These are phyloP conservation scores for Erpobdella octoculata DNA, from an alignment of 2,888 invertebrate genomes.

Conservation along the genomic window DNA sequence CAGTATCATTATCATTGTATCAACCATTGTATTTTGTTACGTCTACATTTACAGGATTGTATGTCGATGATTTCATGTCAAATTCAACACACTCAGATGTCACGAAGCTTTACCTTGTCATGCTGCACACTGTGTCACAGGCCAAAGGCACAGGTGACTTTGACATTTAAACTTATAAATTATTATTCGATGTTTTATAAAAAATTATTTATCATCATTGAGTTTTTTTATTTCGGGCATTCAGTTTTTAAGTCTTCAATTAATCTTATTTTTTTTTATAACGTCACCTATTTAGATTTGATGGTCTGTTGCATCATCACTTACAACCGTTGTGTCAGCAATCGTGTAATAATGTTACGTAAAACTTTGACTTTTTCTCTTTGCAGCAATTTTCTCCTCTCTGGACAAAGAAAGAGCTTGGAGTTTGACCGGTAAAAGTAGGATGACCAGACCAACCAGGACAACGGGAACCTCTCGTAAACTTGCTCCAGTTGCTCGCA, in stretches of 20 bases:
- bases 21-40: background rate
- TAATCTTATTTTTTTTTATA: background rate
- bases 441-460: too few species aligned
- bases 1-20: background rate
- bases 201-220: too few species aligned
- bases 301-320: background rate
- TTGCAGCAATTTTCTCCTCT: background rate
- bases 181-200: too few species aligned
- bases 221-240: background rate
- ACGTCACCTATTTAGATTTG: background rate
- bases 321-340: background rate
- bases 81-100: background rate
- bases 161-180: too few species aligned
- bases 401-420: background rate
- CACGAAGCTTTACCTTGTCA: background rate
- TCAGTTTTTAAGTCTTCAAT: background rate
- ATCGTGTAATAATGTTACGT: background rate
- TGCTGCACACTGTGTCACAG: background rate
- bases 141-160: background rate
- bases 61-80: background rate
- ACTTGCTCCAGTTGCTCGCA: too few species aligned
- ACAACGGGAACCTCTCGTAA: too few species aligned
- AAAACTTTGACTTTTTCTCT: background rate
- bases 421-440: too few species aligned
- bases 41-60: background rate